Evolutionary conservation across 2,888 invertebrate genomes (phyloP).

Genomic region (Lathronympha strigana): DNA sequence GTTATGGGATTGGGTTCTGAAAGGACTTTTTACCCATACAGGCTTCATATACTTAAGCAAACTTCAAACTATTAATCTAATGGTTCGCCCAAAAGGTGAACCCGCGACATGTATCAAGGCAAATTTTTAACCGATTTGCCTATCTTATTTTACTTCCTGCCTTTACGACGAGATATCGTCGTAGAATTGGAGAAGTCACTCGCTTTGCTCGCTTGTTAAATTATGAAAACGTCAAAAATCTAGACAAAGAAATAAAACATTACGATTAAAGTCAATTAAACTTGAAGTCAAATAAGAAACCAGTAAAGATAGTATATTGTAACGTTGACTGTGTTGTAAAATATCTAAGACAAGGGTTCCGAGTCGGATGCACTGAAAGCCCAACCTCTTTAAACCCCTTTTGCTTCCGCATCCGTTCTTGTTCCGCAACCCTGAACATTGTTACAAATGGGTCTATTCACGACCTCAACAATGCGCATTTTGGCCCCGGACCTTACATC

Average conservation of each 20-base stretch:
- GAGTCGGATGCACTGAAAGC: constrained; percentile 41
- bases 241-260: too few relatives aligned
- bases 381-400: constrained; percentile 40
- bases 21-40: constrained; percentile 17
- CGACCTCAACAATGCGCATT: constrained; percentile 26
- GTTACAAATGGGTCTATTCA: constrained; percentile 37
- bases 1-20: constrained; percentile 22
- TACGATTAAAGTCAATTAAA: too few relatives aligned
- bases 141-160: too few relatives aligned
- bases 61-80: too few relatives aligned
- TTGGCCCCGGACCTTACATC: neutral
- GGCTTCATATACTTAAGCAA: too few relatives aligned
- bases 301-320: neutral
- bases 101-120: too few relatives aligned
- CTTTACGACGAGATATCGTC: too few relatives aligned
- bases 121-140: too few relatives aligned
- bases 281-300: neutral
- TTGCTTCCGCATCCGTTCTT: constrained; percentile 34
- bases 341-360: constrained; percentile 24
- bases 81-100: too few relatives aligned
- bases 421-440: constrained; percentile 34
- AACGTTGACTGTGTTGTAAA: constrained; percentile 12
- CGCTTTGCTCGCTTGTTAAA: too few relatives aligned
- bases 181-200: too few relatives aligned
- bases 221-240: too few relatives aligned